Percentiles rank a stretch among this genome's conserved stretches.
phyloP scores from a whole-genome alignment of 2,797 vertebrate species.

The Rhynchonycteris naso region DNA sequence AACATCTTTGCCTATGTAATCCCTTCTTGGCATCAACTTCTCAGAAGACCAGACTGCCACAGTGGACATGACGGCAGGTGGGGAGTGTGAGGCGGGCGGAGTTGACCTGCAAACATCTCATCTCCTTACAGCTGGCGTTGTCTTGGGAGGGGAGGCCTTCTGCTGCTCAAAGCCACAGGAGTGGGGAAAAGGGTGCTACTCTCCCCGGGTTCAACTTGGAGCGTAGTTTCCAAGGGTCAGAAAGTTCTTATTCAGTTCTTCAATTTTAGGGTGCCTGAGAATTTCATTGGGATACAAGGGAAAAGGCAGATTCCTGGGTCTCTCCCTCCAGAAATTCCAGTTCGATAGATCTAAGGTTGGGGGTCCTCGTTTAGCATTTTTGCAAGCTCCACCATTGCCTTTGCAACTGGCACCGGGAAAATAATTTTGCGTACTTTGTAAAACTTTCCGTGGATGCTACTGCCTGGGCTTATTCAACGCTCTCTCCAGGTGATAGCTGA shows the following conservation, averaged over 20 bases:
- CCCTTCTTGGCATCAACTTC: background rate
- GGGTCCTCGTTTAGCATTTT: background rate
- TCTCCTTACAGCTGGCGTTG: background rate
- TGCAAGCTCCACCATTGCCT: background rate
- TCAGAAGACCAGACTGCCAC: background rate
- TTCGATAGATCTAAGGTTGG: background rate
- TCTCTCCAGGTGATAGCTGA: background rate
- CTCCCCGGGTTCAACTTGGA: background rate
- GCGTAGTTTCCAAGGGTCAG: background rate
- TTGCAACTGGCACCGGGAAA: background rate
- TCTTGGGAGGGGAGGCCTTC: no score
- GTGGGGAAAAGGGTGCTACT: background rate
- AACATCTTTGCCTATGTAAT: background rate
- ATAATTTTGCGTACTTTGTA: background rate
- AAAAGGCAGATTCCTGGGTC: background rate
- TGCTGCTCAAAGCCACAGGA: background rate
- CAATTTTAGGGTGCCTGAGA: background rate
- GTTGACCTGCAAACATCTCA: background rate
- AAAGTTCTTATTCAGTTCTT: background rate
- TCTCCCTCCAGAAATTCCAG: background rate
- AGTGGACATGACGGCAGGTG: background rate
- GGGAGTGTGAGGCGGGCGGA: background rate
- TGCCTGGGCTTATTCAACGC: background rate
- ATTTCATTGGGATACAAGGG: background rate
- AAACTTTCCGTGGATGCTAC: background rate